Evolutionary conservation across 2,888 invertebrate genomes (phyloP).

Genomic region (Drosophila mayaguana): DNA sequence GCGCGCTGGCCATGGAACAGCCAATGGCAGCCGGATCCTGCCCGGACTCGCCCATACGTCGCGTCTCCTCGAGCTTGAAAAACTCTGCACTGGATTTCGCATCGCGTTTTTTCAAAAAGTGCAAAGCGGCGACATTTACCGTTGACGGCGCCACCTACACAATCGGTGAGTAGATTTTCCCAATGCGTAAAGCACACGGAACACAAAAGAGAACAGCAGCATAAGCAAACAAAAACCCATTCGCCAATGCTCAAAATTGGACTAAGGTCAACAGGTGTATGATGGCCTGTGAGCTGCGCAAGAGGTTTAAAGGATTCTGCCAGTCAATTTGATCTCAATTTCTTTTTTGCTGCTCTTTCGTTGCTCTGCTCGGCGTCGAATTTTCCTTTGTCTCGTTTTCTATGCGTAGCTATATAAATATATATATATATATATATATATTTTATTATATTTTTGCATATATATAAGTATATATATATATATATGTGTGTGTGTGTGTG

Average conservation of each 20-base stretch:
- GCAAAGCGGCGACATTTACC: slow-evolving; percentile 94
- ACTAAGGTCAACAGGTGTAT: slow-evolving; percentile 74
- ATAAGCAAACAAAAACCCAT: background rate
- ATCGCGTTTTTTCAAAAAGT: slow-evolving; percentile 90
- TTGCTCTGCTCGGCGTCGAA: slow-evolving; percentile 26
- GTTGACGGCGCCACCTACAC: slow-evolving; percentile 94
- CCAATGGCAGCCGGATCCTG: slow-evolving; percentile 73
- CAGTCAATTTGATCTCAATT: slow-evolving; percentile 38
- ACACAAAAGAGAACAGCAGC: background rate
- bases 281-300: slow-evolving; percentile 1
- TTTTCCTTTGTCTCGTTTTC: slow-evolving; percentile 32
- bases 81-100: slow-evolving; percentile 84
- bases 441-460: background rate
- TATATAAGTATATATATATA: background rate
- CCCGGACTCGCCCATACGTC: slow-evolving; percentile 83
- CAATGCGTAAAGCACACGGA: background rate
- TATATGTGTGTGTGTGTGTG: background rate
- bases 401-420: slow-evolving; percentile 9
- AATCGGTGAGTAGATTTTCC: slow-evolving; percentile 88
- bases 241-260: slow-evolving; percentile 9
- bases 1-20: slow-evolving; percentile 42
- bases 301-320: slow-evolving; percentile 42
- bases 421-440: background rate
- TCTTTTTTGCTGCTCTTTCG: slow-evolving; percentile 12
- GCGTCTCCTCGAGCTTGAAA: slow-evolving; percentile 83